Evolutionary conservation across 2,113 vertebrate species (phyloP).

Genomic region (Archocentrus centrarchus): DNA sequence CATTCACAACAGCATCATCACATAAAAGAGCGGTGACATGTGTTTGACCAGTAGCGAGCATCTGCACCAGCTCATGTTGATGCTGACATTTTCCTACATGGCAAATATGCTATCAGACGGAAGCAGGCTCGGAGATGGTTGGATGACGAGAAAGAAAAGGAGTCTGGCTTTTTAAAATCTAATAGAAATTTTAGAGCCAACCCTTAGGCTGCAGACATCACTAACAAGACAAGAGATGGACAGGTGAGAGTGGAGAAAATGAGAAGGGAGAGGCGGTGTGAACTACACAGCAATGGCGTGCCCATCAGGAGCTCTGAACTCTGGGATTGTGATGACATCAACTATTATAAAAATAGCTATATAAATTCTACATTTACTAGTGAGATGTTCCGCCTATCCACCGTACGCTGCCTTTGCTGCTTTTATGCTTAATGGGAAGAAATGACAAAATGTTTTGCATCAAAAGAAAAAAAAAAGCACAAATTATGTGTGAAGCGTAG

Average conservation of each 20-base stretch:
- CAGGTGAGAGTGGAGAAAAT: slow-evolving; percentile 12
- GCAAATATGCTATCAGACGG: slow-evolving; percentile 43
- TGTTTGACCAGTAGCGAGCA: slow-evolving; percentile 12
- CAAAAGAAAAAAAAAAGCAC: slow-evolving; percentile 57
- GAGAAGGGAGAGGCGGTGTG: background rate
- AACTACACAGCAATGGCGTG: background rate
- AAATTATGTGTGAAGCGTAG: slow-evolving; percentile 63
- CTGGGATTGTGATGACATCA: slow-evolving; percentile 14
- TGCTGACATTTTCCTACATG: slow-evolving; percentile 54
- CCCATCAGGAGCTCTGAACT: slow-evolving; percentile 13
- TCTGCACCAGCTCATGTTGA: slow-evolving; percentile 36
- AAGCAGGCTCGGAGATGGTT: slow-evolving; percentile 23
- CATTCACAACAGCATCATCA: background rate
- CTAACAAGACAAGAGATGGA: slow-evolving; percentile 21
- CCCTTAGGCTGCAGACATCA: background rate
- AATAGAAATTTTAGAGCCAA: slow-evolving; percentile 17
- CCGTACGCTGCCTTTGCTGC: slow-evolving; percentile 32
- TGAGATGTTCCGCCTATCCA: slow-evolving; percentile 27
- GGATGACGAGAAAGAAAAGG: slow-evolving; percentile 13
- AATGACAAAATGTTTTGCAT: slow-evolving; percentile 60
- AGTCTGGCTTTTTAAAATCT: slow-evolving; percentile 39
- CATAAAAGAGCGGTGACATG: slow-evolving; percentile 12
- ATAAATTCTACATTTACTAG: slow-evolving; percentile 29
- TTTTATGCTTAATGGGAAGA: slow-evolving; percentile 65
- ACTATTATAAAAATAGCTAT: slow-evolving; percentile 23